A percentile compares a stretch with the other conserved stretches of the same genome.
These are phyloP conservation scores for Drosophila rubida DNA, from an alignment of 2,888 invertebrate species.

Conservation along the genomic window DNA sequence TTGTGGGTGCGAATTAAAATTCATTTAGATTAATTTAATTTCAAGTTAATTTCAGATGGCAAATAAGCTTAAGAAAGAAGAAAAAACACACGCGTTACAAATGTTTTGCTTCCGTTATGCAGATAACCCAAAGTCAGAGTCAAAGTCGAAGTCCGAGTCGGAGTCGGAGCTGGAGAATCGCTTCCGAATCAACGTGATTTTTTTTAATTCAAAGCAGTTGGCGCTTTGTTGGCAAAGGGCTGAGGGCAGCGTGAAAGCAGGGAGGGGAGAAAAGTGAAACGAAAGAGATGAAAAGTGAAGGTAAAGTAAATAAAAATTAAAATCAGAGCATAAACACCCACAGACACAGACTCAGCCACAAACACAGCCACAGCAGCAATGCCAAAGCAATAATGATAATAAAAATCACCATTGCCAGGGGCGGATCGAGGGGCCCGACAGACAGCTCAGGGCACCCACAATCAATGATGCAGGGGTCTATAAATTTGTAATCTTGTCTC, in stretches of 20 bases:
- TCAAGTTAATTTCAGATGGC: slow-evolving; percentile 37
- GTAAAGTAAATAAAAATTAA: slow-evolving; percentile 62
- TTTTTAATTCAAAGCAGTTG: slow-evolving; percentile 17
- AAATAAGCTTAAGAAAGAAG: slow-evolving; percentile 7
- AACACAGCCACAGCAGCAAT: slow-evolving; percentile 23
- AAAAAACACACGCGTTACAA: slow-evolving; percentile 33
- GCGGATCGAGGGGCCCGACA: slow-evolving; percentile 3
- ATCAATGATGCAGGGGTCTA: too few species aligned
- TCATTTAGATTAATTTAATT: slow-evolving; percentile 47
- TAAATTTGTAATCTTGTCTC: too few species aligned
- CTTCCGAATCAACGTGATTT: slow-evolving; percentile 39
- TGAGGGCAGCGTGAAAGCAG: not conserved
- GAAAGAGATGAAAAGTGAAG: slow-evolving; percentile 53
- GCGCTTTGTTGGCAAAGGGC: not conserved
- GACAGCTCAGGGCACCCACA: not conserved
- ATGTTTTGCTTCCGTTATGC: slow-evolving; percentile 44
- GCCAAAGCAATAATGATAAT: slow-evolving; percentile 40
- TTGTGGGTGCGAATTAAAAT: slow-evolving; percentile 32
- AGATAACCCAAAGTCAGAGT: slow-evolving; percentile 18
- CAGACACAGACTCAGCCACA: slow-evolving; percentile 29
- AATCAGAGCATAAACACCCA: slow-evolving; percentile 37
- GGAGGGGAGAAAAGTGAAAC: not conserved
- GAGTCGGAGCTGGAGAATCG: slow-evolving; percentile 1
- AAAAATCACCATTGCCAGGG: slow-evolving; percentile 10
- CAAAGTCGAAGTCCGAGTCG: slow-evolving; percentile 4